Conservation (phyloP, 2,888 invertebrate species). For the Aporophyla nigra region DNA sequence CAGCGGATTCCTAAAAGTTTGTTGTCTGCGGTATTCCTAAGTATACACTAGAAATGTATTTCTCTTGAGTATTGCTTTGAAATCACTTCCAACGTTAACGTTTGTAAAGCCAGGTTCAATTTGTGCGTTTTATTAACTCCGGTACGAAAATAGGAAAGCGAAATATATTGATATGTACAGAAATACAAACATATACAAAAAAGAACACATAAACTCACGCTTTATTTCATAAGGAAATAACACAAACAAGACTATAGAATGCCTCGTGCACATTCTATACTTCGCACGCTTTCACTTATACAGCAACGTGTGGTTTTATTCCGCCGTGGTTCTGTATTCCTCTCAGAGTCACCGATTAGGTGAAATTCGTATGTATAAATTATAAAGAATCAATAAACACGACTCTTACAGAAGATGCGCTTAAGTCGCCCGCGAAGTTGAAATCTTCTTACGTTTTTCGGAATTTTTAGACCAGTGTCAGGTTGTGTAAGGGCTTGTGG, state of each 20-base stretch:
- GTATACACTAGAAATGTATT: constrained; percentile 42
- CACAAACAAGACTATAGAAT: neutral
- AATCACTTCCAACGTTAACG: constrained; percentile 37
- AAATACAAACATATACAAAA: neutral
- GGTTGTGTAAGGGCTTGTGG: no score
- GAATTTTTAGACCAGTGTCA: no score
- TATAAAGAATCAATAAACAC: neutral
- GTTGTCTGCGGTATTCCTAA: constrained; percentile 8
- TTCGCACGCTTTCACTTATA: neutral
- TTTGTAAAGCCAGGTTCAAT: constrained; percentile 23
- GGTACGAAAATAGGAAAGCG: neutral
- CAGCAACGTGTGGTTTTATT: no score
- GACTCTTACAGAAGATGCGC: neutral
- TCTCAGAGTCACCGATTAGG: neutral
- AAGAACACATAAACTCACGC: neutral
- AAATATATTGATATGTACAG: constrained; percentile 1
- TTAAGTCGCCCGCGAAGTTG: no score
- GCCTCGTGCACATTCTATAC: neutral
- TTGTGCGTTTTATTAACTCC: constrained; percentile 25
- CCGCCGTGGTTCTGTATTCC: neutral
- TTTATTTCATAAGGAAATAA: neutral
- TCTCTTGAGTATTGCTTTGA: constrained; percentile 52
- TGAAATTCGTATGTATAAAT: neutral
- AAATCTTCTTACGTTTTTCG: no score
- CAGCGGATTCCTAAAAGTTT: constrained; percentile 4